Evolutionary conservation across 1,140 invertebrate genomes (phyloP).

Genomic region (Solenopsis fugax): DNA sequence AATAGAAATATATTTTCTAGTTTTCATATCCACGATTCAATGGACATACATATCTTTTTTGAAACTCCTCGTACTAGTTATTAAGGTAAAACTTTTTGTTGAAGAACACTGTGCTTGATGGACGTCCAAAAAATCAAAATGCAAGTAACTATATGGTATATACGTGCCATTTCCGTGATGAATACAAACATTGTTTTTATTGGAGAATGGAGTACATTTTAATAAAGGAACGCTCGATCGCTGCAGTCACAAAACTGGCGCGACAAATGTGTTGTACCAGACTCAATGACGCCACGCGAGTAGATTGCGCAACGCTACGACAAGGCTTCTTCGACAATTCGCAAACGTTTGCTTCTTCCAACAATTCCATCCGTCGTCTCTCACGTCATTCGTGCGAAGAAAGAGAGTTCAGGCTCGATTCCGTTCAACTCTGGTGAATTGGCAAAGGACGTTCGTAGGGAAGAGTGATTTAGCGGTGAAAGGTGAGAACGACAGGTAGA

Average conservation of each 20-base stretch:
- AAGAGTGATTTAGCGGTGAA: conserved; percentile 30
- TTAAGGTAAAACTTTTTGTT: neutral
- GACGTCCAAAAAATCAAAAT: neutral
- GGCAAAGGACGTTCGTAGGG: conserved; percentile 11
- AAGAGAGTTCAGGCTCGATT: conserved; percentile 24
- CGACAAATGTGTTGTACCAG: neutral
- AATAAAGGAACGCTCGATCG: conserved; percentile 25
- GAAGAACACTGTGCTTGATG: neutral
- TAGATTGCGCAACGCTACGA: conserved; percentile 21
- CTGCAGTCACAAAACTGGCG: neutral
- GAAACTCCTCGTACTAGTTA: neutral
- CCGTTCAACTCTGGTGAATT: conserved; percentile 36
- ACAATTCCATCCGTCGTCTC: conserved; percentile 18
- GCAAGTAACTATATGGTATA: neutral
- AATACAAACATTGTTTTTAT: neutral
- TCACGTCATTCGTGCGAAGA: conserved; percentile 34
- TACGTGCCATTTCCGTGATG: neutral
- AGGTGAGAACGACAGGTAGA: conserved; percentile 38
- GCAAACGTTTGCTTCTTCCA: neutral
- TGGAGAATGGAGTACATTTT: neutral
- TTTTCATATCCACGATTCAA: conserved; percentile 16
- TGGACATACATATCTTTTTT: neutral
- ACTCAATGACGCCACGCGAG: neutral
- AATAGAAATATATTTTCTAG: neutral
- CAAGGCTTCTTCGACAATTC: conserved; percentile 37